Base-by-base conservation (phyloP, 2,113 vertebrate species). In the Pelobates fuscus region DNA sequence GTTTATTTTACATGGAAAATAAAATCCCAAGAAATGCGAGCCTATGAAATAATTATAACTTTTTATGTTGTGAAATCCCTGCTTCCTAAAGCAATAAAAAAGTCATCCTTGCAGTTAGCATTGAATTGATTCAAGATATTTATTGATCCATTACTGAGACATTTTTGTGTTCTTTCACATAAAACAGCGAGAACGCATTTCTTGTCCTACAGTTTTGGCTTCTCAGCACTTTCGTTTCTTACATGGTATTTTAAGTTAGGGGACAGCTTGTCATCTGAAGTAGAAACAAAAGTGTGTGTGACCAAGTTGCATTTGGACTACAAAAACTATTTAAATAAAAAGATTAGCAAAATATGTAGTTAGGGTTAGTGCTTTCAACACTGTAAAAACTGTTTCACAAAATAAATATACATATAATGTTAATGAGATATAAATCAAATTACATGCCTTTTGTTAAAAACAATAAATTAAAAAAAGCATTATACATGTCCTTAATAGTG, bases 41-140 rank as follows among this genome's bases (percentile, higher is more conserved):
- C 44, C 70, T 17, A 20, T 71, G 44, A 72, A 72, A 72, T 72
- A 63, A 63, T 63, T 72, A 72, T 54, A 72, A 44, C 60, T 27
- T 63, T 72, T 72, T 72, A 72, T 63, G 44, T 72, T 49, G 25
- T 84, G 80, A 15, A 70, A 76, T 70, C 86, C 87, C 80, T 83
- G 71, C 76, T 80, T 43, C 68, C 79, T 84, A 85, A 81, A 81
- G 81, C 80, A 83, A 75, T 81, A 82, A 82, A 86, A 85, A 49
- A 81, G 52, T 79, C 83, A 81, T 81, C 79, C 86, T 82, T 85
- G 81, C 82, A 84, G 81, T 84, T 85, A 70, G 44, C 79, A 77
- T 52, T 60, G 30, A 74, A 71, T 69, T 78, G 63, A 41, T 63
- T 83, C 80, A n/a, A 73, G 64, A 80, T 84, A 65, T 71, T 27